A percentile compares a stretch with the other conserved stretches of the same genome.
Conservation (phyloP, 2,888 invertebrate genomes). For the Hartigia nigra region DNA sequence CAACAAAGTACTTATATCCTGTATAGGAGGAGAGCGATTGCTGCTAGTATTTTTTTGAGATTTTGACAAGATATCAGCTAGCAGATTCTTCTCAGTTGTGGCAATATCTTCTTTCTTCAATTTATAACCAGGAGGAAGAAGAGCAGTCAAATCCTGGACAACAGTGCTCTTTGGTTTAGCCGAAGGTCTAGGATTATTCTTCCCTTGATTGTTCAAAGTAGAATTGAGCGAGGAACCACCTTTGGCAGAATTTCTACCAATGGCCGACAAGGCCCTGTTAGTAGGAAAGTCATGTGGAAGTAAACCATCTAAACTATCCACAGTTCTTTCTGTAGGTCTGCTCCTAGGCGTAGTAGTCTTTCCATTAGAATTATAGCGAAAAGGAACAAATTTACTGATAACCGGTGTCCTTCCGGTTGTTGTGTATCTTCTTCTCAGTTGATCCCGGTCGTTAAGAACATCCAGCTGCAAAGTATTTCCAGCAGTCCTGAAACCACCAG, state of each 20-base stretch:
- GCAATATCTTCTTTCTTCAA: conserved; percentile 66
- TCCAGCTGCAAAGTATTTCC: conserved; percentile 71
- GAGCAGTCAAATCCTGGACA: conserved; percentile 19
- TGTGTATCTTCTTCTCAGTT: conserved; percentile 68
- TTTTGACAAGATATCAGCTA: conserved; percentile 32
- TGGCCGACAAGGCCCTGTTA: neutral
- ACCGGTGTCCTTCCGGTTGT: conserved; percentile 67
- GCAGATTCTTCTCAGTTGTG: conserved; percentile 9
- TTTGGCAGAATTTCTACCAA: neutral
- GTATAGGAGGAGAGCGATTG: conserved; percentile 25
- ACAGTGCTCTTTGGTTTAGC: neutral
- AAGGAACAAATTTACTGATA: conserved; percentile 56
- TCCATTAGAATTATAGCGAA: conserved; percentile 55
- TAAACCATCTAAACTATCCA: conserved; percentile 73
- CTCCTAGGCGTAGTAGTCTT: conserved; percentile 29
- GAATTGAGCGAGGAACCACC: neutral
- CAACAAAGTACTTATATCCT: conserved; percentile 73
- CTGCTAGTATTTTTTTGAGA: conserved; percentile 38
- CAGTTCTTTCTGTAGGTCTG: conserved; percentile 50
- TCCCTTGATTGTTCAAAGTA: neutral
- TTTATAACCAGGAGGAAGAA: conserved; percentile 73
- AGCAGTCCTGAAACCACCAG: conserved; percentile 77
- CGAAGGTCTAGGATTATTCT: neutral
- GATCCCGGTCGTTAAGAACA: conserved; percentile 73
- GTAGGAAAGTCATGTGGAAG: conserved; percentile 72